Percentiles rank a stretch among this genome's conserved stretches.
phyloP scores from a whole-genome alignment of 1,140 invertebrate genomes.

The Polypedilum pembai region DNA sequence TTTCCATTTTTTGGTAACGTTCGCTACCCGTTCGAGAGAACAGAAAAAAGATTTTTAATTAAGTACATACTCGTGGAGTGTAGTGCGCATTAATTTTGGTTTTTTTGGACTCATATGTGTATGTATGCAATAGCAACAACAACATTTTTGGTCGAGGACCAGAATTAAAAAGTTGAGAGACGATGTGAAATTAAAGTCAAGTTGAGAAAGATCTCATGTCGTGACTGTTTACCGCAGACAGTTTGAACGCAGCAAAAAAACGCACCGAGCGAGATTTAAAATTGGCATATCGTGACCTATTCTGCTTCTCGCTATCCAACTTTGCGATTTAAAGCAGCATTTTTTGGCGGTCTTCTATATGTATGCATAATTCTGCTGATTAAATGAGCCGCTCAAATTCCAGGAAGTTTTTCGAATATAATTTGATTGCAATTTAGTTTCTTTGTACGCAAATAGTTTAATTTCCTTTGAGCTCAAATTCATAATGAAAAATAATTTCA shows the following conservation, averaged over 20 bases:
- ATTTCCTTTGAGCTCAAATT: background rate
- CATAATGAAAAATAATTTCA: background rate
- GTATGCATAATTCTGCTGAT: background rate
- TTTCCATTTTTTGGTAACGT: background rate
- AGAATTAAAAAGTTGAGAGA: background rate
- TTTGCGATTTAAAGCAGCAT: background rate
- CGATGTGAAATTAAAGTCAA: constrained; percentile 18
- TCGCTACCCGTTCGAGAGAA: background rate
- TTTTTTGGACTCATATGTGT: background rate
- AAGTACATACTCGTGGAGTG: constrained; percentile 10
- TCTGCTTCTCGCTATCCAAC: background rate
- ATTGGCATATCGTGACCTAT: constrained; percentile 27
- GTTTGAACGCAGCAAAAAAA: background rate
- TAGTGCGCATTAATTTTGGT: background rate
- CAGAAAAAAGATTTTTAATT: constrained; percentile 10
- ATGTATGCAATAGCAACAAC: background rate
- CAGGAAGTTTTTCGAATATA: background rate
- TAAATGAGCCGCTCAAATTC: constrained; percentile 21
- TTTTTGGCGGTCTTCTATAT: background rate
- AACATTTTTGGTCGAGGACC: background rate
- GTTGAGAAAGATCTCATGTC: constrained; percentile 22
- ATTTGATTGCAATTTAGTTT: background rate
- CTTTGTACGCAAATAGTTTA: background rate
- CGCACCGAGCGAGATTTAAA: background rate
- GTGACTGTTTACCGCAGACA: constrained; percentile 22